Conservation (phyloP, 2,888 invertebrate species). For the Nomada goodeniana region DNA sequence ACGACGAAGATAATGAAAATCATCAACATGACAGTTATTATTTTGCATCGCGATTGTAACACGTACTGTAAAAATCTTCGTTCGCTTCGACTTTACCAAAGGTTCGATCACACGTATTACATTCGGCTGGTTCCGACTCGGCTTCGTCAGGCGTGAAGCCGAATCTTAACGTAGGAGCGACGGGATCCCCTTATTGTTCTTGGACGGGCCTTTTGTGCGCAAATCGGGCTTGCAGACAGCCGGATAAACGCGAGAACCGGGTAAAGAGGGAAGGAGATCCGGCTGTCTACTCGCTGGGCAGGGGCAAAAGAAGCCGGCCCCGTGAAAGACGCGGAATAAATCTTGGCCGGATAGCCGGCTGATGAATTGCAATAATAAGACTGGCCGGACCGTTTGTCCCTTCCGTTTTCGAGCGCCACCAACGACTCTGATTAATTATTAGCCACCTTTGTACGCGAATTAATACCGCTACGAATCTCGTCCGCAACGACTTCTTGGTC, state of each 20-base stretch:
- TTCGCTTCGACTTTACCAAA: background rate
- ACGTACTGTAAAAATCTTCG: background rate
- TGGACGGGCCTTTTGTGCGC: constrained; percentile 54
- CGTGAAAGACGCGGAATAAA: constrained; percentile 48
- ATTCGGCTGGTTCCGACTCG: constrained; percentile 15
- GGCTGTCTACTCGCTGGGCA: constrained; percentile 19
- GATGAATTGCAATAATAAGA: constrained; percentile 55
- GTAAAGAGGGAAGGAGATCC: constrained; percentile 39
- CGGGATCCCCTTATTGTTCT: constrained; percentile 65
- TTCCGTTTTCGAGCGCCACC: background rate
- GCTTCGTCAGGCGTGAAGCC: constrained; percentile 51
- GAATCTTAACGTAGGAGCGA: constrained; percentile 46
- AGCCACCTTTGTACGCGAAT: constrained; percentile 9
- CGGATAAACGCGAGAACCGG: constrained; percentile 50
- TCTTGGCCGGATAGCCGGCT: constrained; percentile 17
- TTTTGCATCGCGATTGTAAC: too few relatives aligned
- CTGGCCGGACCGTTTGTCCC: constrained; percentile 20
- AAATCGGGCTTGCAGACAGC: constrained; percentile 57
- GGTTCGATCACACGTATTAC: constrained; percentile 5
- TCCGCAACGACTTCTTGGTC: background rate
- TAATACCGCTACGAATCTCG: constrained; percentile 13
- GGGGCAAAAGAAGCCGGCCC: constrained; percentile 37
- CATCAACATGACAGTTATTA: too few relatives aligned
- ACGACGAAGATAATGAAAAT: too few relatives aligned
- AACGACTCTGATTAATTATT: constrained; percentile 30